These are phyloP conservation scores for Drosophila setifemur DNA, from an alignment of 1,140 invertebrate species.

Conservation along the genomic window DNA sequence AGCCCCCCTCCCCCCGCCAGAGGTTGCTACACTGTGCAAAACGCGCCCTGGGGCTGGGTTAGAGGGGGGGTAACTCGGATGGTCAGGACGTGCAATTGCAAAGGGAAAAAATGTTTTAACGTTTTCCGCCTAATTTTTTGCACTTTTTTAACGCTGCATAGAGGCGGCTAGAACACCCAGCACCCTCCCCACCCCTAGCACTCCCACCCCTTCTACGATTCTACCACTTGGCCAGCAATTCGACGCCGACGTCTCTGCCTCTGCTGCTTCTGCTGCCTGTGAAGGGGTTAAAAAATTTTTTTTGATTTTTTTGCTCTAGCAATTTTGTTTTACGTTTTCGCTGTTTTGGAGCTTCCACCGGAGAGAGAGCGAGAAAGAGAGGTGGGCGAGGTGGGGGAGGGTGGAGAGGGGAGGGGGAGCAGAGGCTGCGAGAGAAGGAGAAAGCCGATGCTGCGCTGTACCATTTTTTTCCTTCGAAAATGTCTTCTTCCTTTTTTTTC, in stretches of 20 bases:
- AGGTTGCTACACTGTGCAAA: slow-evolving; percentile 75
- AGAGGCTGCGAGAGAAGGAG: slow-evolving; percentile 15
- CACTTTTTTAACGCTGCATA: slow-evolving; percentile 60
- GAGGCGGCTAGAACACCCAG: slow-evolving; percentile 57
- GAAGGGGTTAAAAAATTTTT: slow-evolving; percentile 79
- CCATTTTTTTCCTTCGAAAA: slow-evolving; percentile 62
- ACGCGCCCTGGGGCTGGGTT: slow-evolving; percentile 41
- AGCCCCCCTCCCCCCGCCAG: slow-evolving; percentile 23
- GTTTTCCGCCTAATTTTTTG: slow-evolving; percentile 77
- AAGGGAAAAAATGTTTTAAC: slow-evolving; percentile 52
- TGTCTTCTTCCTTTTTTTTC: slow-evolving; percentile 46
- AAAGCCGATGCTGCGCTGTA: slow-evolving; percentile 58
- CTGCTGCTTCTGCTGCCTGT: slow-evolving; percentile 16
- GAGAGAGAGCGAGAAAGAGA: no score
- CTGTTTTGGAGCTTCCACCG: slow-evolving; percentile 45
- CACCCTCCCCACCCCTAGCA: slow-evolving; percentile 1
- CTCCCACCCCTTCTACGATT: neutral
- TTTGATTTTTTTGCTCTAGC: slow-evolving; percentile 73
- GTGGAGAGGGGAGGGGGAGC: no score
- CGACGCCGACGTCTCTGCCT: slow-evolving; percentile 25
- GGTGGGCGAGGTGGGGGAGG: no score
- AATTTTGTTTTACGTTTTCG: slow-evolving; percentile 29
- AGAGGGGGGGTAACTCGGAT: slow-evolving; percentile 28
- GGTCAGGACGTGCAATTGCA: slow-evolving; percentile 55
- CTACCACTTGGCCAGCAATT: slow-evolving; percentile 5